phyloP scores from a whole-genome alignment of 2,888 invertebrate species.

The Calameuta filiformis region DNA sequence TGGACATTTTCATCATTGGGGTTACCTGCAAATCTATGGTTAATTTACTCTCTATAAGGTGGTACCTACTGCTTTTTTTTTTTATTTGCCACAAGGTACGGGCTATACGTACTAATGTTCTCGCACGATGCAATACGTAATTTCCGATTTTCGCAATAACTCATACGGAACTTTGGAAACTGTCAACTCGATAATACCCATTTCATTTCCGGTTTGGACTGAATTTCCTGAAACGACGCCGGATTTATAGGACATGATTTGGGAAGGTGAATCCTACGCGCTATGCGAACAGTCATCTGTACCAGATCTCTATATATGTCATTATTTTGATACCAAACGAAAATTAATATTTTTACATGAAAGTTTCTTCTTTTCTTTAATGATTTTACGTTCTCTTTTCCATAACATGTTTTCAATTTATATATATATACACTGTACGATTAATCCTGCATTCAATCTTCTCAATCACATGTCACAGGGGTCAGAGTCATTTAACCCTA shows the following conservation, averaged over 20 bases:
- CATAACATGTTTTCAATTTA: neutral
- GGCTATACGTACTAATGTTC: neutral
- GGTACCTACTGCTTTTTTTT: neutral
- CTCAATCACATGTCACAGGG: neutral
- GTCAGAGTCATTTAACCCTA: neutral
- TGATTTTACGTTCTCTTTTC: neutral
- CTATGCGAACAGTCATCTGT: neutral
- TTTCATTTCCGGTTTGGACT: conserved; percentile 26
- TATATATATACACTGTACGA: neutral
- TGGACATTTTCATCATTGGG: neutral
- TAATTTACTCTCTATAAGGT: neutral
- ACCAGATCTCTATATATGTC: neutral
- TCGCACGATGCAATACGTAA: conserved; percentile 20
- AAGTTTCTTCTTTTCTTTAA: too few relatives aligned
- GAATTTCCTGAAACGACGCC: conserved; percentile 25
- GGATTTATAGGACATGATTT: conserved; percentile 22
- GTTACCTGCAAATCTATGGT: neutral
- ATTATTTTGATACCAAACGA: too few relatives aligned
- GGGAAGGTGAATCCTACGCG: neutral
- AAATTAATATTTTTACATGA: too few relatives aligned
- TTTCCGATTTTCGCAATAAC: conserved; percentile 28
- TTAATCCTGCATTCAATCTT: neutral
- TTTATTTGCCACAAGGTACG: neutral
- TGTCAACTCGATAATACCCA: conserved; percentile 22
- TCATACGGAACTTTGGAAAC: conserved; percentile 23